Conservation (phyloP, 2,797 vertebrate species). For the Mus minutoides region DNA sequence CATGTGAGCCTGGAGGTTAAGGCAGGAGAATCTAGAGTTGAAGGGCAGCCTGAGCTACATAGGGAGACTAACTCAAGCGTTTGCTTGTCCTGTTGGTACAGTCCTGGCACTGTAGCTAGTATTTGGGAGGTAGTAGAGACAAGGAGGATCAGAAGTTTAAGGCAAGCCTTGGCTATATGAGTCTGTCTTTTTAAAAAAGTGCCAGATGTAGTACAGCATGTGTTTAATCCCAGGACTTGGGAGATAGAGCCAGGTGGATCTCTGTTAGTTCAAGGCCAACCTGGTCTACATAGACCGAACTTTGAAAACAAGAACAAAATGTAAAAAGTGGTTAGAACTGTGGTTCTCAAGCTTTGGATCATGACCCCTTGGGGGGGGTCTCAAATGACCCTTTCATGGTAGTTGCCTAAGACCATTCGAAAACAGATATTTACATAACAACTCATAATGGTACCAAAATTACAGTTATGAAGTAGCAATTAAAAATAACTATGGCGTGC, state of each 20-base stretch:
- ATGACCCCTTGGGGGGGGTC: no score
- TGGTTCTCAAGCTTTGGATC: not conserved
- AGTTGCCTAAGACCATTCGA: not conserved
- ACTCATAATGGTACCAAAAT: not conserved
- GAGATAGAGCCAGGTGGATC: not conserved
- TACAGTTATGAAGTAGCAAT: not conserved
- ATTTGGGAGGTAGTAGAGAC: not conserved
- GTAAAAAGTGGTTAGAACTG: not conserved
- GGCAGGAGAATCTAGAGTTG: not conserved
- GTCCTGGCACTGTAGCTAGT: no score
- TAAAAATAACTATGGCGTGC: not conserved
- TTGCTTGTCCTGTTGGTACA: no score
- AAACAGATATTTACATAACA: not conserved
- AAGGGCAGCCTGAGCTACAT: not conserved
- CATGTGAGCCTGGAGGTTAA: not conserved
- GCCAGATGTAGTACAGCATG: not conserved
- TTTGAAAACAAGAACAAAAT: not conserved
- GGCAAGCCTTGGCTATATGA: not conserved
- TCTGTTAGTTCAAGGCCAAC: not conserved
- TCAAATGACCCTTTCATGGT: not conserved
- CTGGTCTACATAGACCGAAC: not conserved
- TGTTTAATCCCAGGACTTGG: not conserved
- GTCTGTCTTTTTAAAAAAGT: not conserved
- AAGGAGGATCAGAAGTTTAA: not conserved
- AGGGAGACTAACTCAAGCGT: not conserved